Evolutionary conservation across 2,797 vertebrate genomes (phyloP).

Genomic region (Zenarchopterus dispar): DNA sequence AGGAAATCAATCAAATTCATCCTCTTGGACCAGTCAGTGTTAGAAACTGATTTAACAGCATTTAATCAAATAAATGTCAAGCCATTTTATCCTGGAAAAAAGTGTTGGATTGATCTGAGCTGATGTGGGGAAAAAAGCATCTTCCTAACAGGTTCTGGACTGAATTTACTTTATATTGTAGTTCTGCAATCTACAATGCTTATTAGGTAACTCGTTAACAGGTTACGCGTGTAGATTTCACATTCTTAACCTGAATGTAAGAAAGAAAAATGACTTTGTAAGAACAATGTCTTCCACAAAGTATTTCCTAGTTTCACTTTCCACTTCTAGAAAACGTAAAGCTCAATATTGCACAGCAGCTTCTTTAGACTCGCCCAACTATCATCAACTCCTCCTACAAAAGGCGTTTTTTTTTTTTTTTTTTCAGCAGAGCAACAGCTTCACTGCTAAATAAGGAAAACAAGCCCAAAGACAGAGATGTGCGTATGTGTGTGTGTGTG

Average conservation of each 20-base stretch:
- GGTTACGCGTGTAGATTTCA: not conserved
- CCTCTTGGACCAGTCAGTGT: too few species aligned
- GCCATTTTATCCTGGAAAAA: too few species aligned
- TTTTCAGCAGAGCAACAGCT: constrained; percentile 22
- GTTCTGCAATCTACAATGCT: too few species aligned
- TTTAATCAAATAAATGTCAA: too few species aligned
- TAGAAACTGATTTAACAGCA: too few species aligned
- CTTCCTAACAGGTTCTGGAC: too few species aligned
- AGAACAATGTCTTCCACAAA: not conserved
- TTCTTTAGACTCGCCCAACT: not conserved
- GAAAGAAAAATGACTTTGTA: not conserved
- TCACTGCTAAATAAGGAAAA: constrained; percentile 61
- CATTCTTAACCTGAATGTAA: not conserved
- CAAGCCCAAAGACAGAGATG: constrained; percentile 4
- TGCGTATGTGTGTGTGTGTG: too few species aligned
- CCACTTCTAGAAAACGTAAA: not conserved
- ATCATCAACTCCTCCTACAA: constrained; percentile 33
- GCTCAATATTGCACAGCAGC: not conserved
- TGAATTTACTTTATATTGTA: too few species aligned
- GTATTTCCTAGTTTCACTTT: not conserved
- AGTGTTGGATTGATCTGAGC: too few species aligned
- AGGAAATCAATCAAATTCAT: too few species aligned
- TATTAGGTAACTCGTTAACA: too few species aligned
- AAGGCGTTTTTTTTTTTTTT: not conserved
- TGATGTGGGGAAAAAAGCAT: too few species aligned